Percentiles rank a stretch among this genome's conserved stretches.
Evolutionary conservation across 2,888 invertebrate species (phyloP).

Genomic region (Andrena bicolor): DNA sequence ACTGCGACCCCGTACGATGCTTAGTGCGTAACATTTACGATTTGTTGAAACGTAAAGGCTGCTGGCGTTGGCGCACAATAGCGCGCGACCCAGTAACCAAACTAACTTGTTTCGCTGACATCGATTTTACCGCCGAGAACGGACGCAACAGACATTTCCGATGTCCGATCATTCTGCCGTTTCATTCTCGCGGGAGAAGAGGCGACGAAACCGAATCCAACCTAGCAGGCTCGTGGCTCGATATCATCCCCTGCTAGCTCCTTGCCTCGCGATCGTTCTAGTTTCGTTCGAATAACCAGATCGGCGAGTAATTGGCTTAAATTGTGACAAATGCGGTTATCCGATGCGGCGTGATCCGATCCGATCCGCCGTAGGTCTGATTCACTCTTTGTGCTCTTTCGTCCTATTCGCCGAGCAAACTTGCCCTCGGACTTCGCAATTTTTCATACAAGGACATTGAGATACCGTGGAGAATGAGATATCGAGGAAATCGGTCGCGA

Average conservation of each 20-base stretch:
- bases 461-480: no score
- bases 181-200: slow-evolving; percentile 7
- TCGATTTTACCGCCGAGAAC: slow-evolving; percentile 60
- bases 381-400: neutral
- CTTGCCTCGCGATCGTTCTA: neutral
- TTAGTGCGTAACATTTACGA: slow-evolving; percentile 36
- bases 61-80: slow-evolving; percentile 55
- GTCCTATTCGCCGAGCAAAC: neutral
- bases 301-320: slow-evolving; percentile 36
- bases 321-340: slow-evolving; percentile 37
- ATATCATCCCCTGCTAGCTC: neutral
- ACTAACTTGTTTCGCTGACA: slow-evolving; percentile 63
- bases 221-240: neutral
- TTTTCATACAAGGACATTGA: neutral
- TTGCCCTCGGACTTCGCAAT: neutral
- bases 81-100: slow-evolving; percentile 64
- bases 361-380: slow-evolving; percentile 8
- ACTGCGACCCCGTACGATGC: slow-evolving; percentile 4
- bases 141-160: slow-evolving; percentile 56
- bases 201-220: neutral
- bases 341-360: slow-evolving; percentile 19
- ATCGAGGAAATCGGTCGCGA: no score
- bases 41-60: slow-evolving; percentile 47
- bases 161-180: slow-evolving; percentile 31
- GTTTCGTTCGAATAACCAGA: slow-evolving; percentile 24